These are phyloP conservation scores for Poeciliopsis retropinna DNA, from an alignment of 2,113 vertebrate species.

Conservation along the genomic window DNA sequence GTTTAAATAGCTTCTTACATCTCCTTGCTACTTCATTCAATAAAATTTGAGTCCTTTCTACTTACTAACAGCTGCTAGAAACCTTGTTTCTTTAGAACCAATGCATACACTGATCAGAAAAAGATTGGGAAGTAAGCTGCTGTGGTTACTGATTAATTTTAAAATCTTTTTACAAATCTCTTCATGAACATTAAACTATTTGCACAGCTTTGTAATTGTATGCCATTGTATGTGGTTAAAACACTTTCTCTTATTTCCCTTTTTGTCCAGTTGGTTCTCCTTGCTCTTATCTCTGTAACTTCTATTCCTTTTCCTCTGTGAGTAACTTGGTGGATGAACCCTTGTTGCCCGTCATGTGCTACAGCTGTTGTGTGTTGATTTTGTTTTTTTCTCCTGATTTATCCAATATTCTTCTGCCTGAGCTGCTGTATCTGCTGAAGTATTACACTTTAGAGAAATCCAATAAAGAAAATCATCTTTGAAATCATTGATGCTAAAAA, in stretches of 20 bases:
- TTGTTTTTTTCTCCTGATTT: slow-evolving; percentile 31
- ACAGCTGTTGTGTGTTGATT: slow-evolving; percentile 54
- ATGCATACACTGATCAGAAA: not conserved
- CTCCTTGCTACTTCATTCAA: too few relatives aligned
- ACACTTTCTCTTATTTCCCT: slow-evolving; percentile 85
- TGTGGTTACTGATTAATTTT: not conserved
- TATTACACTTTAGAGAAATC: slow-evolving; percentile 64
- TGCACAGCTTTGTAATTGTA: not conserved
- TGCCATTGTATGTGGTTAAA: slow-evolving; percentile 65
- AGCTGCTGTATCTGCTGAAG: slow-evolving; percentile 18
- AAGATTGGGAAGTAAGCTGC: not conserved
- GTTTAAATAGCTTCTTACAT: too few relatives aligned
- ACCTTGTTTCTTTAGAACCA: not conserved
- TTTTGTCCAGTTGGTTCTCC: slow-evolving; percentile 90
- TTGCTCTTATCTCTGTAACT: slow-evolving; percentile 96
- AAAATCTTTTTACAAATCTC: too few relatives aligned
- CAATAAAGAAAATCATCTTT: slow-evolving; percentile 16
- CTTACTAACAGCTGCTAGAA: too few relatives aligned
- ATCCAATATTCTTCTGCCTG: slow-evolving; percentile 68
- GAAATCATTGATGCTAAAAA: not conserved
- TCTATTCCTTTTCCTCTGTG: slow-evolving; percentile 94
- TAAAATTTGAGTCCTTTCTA: too few relatives aligned
- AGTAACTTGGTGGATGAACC: slow-evolving; percentile 85
- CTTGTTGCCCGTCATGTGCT: slow-evolving; percentile 81
- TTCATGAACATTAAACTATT: not conserved